A percentile compares a stretch with the other conserved stretches of the same genome.
Conservation (phyloP, 2,113 vertebrate species). For the Larimichthys polyactis region DNA sequence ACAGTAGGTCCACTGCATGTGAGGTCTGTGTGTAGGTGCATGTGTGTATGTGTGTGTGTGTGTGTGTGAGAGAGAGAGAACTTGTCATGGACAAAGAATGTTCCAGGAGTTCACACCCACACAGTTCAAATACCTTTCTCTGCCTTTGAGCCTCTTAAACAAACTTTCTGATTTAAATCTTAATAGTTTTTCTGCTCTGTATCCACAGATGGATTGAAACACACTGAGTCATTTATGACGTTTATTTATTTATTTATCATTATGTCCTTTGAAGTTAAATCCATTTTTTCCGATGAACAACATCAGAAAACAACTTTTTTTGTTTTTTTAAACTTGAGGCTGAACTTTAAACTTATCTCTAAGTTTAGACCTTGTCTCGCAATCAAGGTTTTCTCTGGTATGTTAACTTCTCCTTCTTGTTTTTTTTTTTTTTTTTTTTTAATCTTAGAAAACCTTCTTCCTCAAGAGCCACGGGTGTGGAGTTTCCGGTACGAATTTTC, state of each 20-base stretch:
- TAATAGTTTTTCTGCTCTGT: not conserved
- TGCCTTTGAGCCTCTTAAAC: not conserved
- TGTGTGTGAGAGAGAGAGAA: no score
- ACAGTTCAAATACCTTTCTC: not conserved
- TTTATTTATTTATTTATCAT: not conserved
- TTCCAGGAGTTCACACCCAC: constrained; percentile 53
- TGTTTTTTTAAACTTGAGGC: no score
- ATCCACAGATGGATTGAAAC: not conserved
- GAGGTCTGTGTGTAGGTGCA: no score
- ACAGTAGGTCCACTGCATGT: no score
- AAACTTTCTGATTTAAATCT: not conserved
- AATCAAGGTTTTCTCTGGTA: no score
- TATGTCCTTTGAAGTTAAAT: not conserved
- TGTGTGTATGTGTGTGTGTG: no score
- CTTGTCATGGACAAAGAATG: constrained; percentile 57
- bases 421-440: not conserved
- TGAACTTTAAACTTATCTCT: accelerated
- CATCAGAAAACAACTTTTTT: not conserved
- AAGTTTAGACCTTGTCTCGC: no score
- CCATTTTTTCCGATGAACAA: no score
- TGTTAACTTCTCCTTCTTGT: not conserved
- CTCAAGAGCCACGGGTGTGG: not conserved
- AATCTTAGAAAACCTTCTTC: not conserved
- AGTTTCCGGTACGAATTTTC: not conserved
- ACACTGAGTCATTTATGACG: not conserved